Conservation (phyloP, 2,888 invertebrate species). For the Emmelina monodactyla region DNA sequence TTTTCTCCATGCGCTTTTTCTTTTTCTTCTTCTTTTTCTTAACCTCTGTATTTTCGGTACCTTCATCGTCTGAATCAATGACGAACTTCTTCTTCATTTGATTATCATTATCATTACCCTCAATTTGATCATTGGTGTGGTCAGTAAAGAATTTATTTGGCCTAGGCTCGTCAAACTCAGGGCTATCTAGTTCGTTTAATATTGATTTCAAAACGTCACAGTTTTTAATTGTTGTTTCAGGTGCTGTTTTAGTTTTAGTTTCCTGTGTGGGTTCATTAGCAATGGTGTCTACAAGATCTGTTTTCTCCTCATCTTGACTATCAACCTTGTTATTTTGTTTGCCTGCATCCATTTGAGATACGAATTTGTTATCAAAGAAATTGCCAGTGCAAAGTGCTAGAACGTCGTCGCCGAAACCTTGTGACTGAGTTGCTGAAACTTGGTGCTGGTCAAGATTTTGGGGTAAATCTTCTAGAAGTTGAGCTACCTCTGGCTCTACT, state of each 20-base stretch:
- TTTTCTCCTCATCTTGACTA: slow-evolving; percentile 13
- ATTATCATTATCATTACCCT: slow-evolving; percentile 14
- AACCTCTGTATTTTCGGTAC: slow-evolving; percentile 30
- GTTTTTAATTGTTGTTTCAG: slow-evolving; percentile 14
- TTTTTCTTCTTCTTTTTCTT: slow-evolving; percentile 44
- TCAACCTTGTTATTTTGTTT: slow-evolving; percentile 18
- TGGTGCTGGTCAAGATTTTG: too few species aligned
- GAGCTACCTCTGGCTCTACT: too few species aligned
- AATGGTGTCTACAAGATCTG: background rate
- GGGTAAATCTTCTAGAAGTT: too few species aligned
- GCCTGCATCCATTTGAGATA: slow-evolving; percentile 28
- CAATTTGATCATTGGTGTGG: slow-evolving; percentile 12
- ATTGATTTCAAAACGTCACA: slow-evolving; percentile 32
- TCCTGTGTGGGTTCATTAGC: slow-evolving; percentile 9
- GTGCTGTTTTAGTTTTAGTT: slow-evolving; percentile 10
- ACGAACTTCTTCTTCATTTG: slow-evolving; percentile 39
- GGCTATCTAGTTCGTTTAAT: slow-evolving; percentile 42
- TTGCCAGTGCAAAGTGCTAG: slow-evolving; percentile 65
- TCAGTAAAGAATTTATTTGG: slow-evolving; percentile 36
- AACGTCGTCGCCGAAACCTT: slow-evolving; percentile 53
- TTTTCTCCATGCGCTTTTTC: slow-evolving; percentile 36
- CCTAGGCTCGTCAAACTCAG: slow-evolving; percentile 32
- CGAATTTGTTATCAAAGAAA: slow-evolving; percentile 55
- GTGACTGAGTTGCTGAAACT: slow-evolving; percentile 25
- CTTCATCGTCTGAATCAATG: slow-evolving; percentile 52